These are phyloP conservation scores for Microcebus lehilahytsara DNA, from an alignment of 2,113 vertebrate genomes.

Conservation along the genomic window DNA sequence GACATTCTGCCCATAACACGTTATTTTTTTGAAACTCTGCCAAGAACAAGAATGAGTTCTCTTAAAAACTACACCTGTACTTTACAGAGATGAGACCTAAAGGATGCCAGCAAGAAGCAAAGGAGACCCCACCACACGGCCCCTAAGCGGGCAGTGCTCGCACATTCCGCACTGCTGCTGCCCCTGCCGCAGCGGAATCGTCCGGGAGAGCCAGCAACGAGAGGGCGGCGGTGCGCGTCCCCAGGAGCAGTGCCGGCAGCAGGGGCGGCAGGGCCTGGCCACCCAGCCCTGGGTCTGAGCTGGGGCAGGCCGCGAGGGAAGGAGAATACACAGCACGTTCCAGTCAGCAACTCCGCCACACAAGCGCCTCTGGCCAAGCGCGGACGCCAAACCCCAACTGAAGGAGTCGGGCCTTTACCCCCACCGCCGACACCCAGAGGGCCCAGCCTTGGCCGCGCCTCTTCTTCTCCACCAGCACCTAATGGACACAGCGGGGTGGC, in stretches of 20 bases:
- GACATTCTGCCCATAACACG: not conserved
- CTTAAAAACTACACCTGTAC: not conserved
- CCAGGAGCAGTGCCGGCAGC: not conserved
- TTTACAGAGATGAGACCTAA: not conserved
- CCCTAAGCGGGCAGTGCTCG: not conserved
- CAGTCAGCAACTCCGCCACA: conserved; percentile 50
- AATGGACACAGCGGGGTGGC: conserved; percentile 49
- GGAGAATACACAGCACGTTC: not conserved
- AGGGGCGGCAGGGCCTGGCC: not conserved
- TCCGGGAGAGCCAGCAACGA: not conserved
- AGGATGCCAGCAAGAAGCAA: conserved; percentile 43
- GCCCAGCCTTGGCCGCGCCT: conserved; percentile 59
- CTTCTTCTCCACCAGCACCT: conserved; percentile 76
- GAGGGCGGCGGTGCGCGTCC: not conserved
- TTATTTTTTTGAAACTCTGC: not conserved
- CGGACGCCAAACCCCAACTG: not conserved
- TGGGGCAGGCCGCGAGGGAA: not conserved
- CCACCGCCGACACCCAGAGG: conserved; percentile 74
- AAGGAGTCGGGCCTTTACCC: conserved; percentile 69
- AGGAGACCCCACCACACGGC: not conserved
- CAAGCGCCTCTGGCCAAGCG: conserved; percentile 62
- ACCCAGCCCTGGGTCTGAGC: not conserved
- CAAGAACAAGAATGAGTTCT: not conserved
- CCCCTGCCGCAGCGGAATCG: not conserved
- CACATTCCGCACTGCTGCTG: not conserved